Percentiles rank a stretch among this genome's conserved stretches.
Evolutionary conservation across 2,797 vertebrate species (phyloP).

Genomic region (Typhlichthys subterraneus): DNA sequence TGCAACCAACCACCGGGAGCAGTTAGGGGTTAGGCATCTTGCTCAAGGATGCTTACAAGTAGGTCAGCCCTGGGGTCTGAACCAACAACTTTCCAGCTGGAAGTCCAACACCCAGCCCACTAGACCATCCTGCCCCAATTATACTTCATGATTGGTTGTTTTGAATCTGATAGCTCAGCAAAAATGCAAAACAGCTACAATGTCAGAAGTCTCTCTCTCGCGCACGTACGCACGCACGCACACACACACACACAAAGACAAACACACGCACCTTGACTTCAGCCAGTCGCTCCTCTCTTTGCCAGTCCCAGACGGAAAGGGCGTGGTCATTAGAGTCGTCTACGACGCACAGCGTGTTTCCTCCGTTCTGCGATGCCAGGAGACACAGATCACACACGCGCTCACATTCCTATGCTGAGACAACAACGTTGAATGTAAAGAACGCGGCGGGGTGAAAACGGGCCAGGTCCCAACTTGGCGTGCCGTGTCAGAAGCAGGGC

Average conservation of each 20-base stretch:
- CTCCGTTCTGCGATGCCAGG: slow-evolving; percentile 85
- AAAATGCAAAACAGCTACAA: too few relatives aligned
- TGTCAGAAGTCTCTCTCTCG: background rate
- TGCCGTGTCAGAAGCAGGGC: background rate
- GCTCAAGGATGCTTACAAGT: too few relatives aligned
- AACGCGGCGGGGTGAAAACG: background rate
- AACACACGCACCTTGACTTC: slow-evolving; percentile 85
- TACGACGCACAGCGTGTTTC: slow-evolving; percentile 89
- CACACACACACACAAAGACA: slow-evolving; percentile 7
- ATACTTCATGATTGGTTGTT: too few relatives aligned
- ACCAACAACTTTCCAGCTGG: too few relatives aligned
- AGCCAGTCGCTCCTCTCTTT: slow-evolving; percentile 90
- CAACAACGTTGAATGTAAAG: background rate
- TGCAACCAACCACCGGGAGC: too few relatives aligned
- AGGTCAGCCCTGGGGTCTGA: too few relatives aligned
- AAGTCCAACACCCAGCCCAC: too few relatives aligned
- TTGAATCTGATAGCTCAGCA: too few relatives aligned
- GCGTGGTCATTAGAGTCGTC: slow-evolving; percentile 98
- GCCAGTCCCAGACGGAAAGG: slow-evolving; percentile 98
- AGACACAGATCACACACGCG: slow-evolving; percentile 1
- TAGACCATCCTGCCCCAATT: too few relatives aligned
- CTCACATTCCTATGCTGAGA: background rate
- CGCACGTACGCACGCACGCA: slow-evolving; percentile 11
- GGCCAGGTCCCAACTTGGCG: background rate
- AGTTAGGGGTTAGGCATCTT: too few relatives aligned